Evolutionary conservation across 2,113 vertebrate genomes (phyloP).

Genomic region (Amblyornis subalaris): DNA sequence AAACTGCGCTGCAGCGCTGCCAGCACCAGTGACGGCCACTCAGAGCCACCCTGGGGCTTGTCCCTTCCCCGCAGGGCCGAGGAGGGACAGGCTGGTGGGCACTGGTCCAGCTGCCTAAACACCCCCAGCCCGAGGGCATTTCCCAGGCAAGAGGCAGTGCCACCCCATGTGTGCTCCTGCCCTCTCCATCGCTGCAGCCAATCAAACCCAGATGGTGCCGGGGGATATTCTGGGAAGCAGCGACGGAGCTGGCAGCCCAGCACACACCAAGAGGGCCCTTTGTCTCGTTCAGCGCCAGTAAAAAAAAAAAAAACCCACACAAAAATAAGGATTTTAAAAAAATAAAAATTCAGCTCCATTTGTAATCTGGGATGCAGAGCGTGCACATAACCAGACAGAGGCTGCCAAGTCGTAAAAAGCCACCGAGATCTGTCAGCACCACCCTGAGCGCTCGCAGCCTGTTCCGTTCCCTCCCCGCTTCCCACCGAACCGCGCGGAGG

Average conservation of each 20-base stretch:
- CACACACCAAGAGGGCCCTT: background rate
- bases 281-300: background rate
- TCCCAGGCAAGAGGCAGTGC: background rate
- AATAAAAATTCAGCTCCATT: background rate
- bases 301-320: background rate
- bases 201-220: background rate
- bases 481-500: fast-evolving
- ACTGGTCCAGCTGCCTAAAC: background rate
- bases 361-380: background rate
- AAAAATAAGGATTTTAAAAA: background rate
- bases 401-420: background rate
- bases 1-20: background rate
- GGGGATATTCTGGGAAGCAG: background rate
- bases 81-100: background rate
- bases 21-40: fast-evolving
- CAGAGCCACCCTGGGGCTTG: background rate
- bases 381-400: background rate
- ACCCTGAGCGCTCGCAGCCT: background rate
- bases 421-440: background rate
- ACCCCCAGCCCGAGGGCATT: background rate
- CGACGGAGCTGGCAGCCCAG: background rate
- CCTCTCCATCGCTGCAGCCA: background rate
- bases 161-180: fast-evolving
- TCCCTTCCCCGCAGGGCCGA: background rate
- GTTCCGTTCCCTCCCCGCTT: background rate